Evolutionary conservation across 2,797 vertebrate species (phyloP), one percentile per base, ranked within the genome.

Genomic region (Bradypodion pumilum): DNA sequence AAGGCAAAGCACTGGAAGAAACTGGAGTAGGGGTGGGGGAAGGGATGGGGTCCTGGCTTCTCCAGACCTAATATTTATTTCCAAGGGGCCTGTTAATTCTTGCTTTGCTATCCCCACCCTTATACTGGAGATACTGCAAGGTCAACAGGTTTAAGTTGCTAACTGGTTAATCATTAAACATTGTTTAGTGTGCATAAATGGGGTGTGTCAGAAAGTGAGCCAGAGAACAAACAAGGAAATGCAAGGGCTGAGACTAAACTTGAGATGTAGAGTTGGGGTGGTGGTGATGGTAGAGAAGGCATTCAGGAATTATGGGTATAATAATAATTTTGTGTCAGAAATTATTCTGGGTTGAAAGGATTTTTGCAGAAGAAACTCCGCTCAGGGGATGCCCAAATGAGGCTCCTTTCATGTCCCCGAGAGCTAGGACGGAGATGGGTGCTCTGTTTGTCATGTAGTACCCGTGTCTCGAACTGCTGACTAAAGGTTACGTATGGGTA

Each of bases 141-240:
- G 69, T 40, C 75, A 83, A 74, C 76, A 62, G 32, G 85, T 75
- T 60, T 74, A n/a, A 10, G 49, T 42, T 80, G 62, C 32, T 68
- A 1, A 70, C 62, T 80, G 85, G 68, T 86, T 83, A 83, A 86
- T 86, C 62, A 86, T 80, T 86, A 79, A 46, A 77, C 25, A 32
- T 37, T 35, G 42, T 32, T 75, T 27, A 52, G 13, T 25, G 40
- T 52, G 65, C 23, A 70, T 42, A 46, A 46, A 8, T 12, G 46
- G 46, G 83, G 81, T 68, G 70, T 37, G 76, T 27, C 69, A 73
- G 62, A 69, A 79, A 81, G 19, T 23, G 4, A 63, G 70, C 73
- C 42, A 69, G 23, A 74, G 23, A 59, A 60, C 62, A 78, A 82
- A 86, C 74, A 78, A 74, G 74, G 74, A 74, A 85, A 70, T 19